These are phyloP conservation scores for Sthenelais limicola DNA, from an alignment of 2,888 invertebrate genomes.

Conservation along the genomic window DNA sequence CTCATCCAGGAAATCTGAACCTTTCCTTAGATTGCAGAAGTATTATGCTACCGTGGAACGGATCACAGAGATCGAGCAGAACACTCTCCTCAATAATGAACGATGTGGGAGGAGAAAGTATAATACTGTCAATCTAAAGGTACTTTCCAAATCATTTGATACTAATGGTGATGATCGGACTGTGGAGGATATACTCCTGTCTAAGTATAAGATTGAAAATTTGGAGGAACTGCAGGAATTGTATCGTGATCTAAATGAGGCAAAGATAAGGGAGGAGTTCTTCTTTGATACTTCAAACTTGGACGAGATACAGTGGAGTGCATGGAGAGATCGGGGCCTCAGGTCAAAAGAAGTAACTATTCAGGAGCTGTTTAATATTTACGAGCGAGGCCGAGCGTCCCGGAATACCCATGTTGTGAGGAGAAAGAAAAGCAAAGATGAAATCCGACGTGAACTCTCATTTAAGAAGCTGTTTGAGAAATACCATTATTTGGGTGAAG, in stretches of 20 bases:
- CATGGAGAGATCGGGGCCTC: slow-evolving; percentile 79
- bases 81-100: slow-evolving; percentile 35
- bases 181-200: slow-evolving; percentile 35
- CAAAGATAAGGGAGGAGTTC: slow-evolving; percentile 87
- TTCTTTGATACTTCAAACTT: slow-evolving; percentile 84
- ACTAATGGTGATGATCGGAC: no score
- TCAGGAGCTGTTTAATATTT: slow-evolving; percentile 79
- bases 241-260: slow-evolving; percentile 83
- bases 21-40: slow-evolving; percentile 87
- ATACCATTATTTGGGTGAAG: slow-evolving; percentile 51
- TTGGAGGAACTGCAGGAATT: slow-evolving; percentile 86
- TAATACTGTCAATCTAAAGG: slow-evolving; percentile 42
- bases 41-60: slow-evolving; percentile 90
- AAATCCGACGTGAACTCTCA: slow-evolving; percentile 49
- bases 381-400: slow-evolving; percentile 48
- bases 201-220: slow-evolving; percentile 46
- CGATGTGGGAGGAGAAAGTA: slow-evolving; percentile 19
- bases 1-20: slow-evolving; percentile 81
- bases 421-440: slow-evolving; percentile 15
- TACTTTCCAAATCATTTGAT: not conserved
- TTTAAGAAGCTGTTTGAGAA: slow-evolving; percentile 49
- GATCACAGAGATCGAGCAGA: slow-evolving; percentile 75
- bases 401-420: slow-evolving; percentile 39
- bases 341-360: slow-evolving; percentile 87
- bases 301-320: slow-evolving; percentile 83